phyloP scores from a whole-genome alignment of 2,113 vertebrate genomes.

The Symphodus melops region DNA sequence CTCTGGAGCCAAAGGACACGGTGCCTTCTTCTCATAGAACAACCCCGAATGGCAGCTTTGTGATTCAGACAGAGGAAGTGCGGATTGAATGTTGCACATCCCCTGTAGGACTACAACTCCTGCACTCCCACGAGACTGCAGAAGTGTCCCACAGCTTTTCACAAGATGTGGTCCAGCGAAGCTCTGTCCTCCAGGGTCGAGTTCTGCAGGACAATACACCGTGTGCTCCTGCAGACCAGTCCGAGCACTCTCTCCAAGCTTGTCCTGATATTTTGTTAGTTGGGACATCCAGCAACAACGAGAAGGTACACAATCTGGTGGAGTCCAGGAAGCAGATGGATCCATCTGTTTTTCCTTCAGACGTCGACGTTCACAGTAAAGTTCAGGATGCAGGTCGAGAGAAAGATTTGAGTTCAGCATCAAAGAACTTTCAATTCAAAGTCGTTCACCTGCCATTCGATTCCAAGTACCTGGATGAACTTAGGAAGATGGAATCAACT shows the following conservation, averaged over 20 bases:
- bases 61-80: conserved; percentile 81
- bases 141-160: conserved; percentile 66
- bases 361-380: not conserved
- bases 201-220: conserved; percentile 11
- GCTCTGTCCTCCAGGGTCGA: conserved; percentile 41
- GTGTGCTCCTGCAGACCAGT: conserved; percentile 11
- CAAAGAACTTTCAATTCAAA: conserved; percentile 59
- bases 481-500: conserved; percentile 72
- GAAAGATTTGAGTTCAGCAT: not conserved
- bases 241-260: conserved; percentile 40
- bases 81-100: conserved; percentile 76
- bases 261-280: conserved; percentile 74
- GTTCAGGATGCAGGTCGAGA: conserved; percentile 8
- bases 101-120: conserved; percentile 60
- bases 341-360: not conserved
- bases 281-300: not conserved
- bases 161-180: conserved; percentile 66
- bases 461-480: conserved; percentile 68
- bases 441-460: conserved; percentile 72
- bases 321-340: conserved; percentile 12
- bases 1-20: not conserved
- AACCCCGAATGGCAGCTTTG: conserved; percentile 60
- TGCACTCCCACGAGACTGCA: conserved; percentile 65
- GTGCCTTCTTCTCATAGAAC: conserved; percentile 4
- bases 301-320: conserved; percentile 15